Percentiles rank a stretch among this genome's conserved stretches.
Evolutionary conservation across 2,797 vertebrate genomes (phyloP).

Genomic region (Sebastes steindachneri): DNA sequence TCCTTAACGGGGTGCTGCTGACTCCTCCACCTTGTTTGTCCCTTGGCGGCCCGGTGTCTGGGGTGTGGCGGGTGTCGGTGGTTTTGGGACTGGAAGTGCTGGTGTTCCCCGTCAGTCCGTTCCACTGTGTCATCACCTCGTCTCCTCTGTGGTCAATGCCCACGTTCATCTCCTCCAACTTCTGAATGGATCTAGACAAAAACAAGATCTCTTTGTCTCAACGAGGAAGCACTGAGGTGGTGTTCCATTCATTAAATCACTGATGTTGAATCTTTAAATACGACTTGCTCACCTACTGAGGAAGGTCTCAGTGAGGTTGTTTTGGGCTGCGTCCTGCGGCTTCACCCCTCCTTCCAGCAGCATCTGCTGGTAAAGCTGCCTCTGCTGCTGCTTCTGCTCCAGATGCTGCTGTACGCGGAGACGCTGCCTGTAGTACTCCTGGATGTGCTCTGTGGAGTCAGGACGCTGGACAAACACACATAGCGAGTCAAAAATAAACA

Average conservation of each 20-base stretch:
- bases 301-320: conserved; percentile 96
- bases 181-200: conserved; percentile 91
- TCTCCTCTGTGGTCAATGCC: conserved; percentile 90
- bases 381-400: conserved; percentile 96
- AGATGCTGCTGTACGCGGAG: conserved; percentile 96
- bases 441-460: conserved; percentile 91
- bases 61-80: conserved; percentile 47
- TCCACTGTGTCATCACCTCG: conserved; percentile 87
- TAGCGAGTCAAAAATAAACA: neutral
- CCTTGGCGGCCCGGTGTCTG: conserved; percentile 59
- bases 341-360: conserved; percentile 96
- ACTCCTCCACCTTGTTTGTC: conserved; percentile 75
- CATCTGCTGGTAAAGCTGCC: conserved; percentile 97
- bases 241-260: neutral
- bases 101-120: conserved; percentile 72
- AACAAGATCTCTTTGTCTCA: neutral
- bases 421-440: conserved; percentile 95
- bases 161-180: conserved; percentile 95
- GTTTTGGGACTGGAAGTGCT: conserved; percentile 55
- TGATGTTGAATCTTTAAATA: neutral
- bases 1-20: conserved; percentile 88
- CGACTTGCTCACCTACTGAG: conserved; percentile 86
- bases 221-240: neutral
- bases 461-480: conserved; percentile 70
- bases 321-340: conserved; percentile 86